A percentile compares a stretch with the other conserved stretches of the same genome.
phyloP scores from a whole-genome alignment of 2,797 vertebrate species.

The Parambassis ranga region DNA sequence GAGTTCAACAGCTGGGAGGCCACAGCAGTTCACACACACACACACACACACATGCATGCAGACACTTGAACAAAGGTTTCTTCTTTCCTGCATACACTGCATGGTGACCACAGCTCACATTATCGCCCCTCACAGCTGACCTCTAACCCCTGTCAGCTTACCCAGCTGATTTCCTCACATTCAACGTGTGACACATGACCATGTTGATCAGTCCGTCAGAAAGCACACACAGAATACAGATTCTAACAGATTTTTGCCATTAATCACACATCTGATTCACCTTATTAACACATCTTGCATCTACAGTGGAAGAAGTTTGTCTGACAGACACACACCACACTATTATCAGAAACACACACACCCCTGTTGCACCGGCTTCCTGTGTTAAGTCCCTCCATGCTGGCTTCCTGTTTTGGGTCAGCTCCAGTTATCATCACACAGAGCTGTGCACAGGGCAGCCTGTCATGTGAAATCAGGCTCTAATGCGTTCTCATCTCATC shows the following conservation, averaged over 20 bases:
- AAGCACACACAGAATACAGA: neutral
- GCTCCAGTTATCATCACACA: conserved; percentile 75
- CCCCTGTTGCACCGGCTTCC: conserved; percentile 67
- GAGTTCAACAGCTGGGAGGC: conserved; percentile 59
- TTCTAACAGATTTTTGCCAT: neutral
- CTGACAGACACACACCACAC: conserved; percentile 22
- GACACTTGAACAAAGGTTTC: conserved; percentile 39
- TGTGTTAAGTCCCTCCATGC: conserved; percentile 76
- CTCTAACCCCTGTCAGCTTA: conserved; percentile 33
- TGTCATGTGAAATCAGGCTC: conserved; percentile 71
- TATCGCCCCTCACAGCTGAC: conserved; percentile 22
- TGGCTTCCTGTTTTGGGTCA: conserved; percentile 79
- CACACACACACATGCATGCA: neutral
- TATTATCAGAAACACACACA: conserved; percentile 56
- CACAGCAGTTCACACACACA: conserved; percentile 20
- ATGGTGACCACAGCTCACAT: conserved; percentile 23
- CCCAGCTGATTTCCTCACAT: conserved; percentile 54
- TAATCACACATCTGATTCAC: neutral
- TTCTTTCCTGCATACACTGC: conserved; percentile 45
- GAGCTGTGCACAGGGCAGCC: conserved; percentile 57
- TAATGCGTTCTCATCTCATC: conserved; percentile 54
- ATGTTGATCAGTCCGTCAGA: conserved; percentile 5
- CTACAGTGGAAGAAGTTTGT: neutral
- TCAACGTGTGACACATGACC: conserved; percentile 29
- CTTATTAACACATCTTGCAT: conserved; percentile 13